Base-by-base conservation (phyloP, 2,113 vertebrate species). In the Aldabrachelys gigantea region DNA sequence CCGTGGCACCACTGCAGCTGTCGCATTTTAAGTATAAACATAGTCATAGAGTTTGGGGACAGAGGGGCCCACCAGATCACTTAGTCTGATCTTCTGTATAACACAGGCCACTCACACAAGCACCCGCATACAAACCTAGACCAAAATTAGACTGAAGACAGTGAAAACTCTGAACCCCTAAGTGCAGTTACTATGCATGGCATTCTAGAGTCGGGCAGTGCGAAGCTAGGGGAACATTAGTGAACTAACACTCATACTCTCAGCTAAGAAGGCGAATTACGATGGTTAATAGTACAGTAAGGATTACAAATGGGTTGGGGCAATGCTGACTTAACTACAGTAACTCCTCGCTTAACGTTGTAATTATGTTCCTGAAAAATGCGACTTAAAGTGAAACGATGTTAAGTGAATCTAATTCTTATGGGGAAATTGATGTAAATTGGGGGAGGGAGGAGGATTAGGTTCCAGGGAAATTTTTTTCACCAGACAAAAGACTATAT, bases 151-250 rank as follows among this genome's bases (percentile, higher is more conserved):
- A 59, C 24, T 29, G 25, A 31, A 59, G 57, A 19, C 35, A n/a
- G 62, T 69, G 62, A 69, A 17, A 17, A 2, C 35, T 10, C 16
- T 69, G 21, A n/a, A 16, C 8, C 16, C 17, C 17, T n/a, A 17
- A 35, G 19, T 69, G 12, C 29, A 35, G 59, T 62, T 14, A 62
- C 59, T 31, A 35, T 62, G 62, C 35, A 69, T n/a, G 31, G 35
- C 16, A 16, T 65, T n/a, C 16, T 29, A 59, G 62, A n/a, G 62
- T 35, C n/a, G 16, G 35, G 62, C 62, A 9, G 17, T 2, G 1
- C 5, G 29, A 89, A 82, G 35, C 8, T 0, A 0, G 41, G 19
- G 12, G 11, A 10, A 84, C 81, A 31, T 85, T 56, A 62, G n/a
- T 93, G 47, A 47, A 44, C 13, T 84, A 5, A 35, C 84, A 80